Percentiles rank a stretch among this genome's conserved stretches.
phyloP scores from a whole-genome alignment of 1,140 invertebrate species.

The Eriosoma lanigerum region DNA sequence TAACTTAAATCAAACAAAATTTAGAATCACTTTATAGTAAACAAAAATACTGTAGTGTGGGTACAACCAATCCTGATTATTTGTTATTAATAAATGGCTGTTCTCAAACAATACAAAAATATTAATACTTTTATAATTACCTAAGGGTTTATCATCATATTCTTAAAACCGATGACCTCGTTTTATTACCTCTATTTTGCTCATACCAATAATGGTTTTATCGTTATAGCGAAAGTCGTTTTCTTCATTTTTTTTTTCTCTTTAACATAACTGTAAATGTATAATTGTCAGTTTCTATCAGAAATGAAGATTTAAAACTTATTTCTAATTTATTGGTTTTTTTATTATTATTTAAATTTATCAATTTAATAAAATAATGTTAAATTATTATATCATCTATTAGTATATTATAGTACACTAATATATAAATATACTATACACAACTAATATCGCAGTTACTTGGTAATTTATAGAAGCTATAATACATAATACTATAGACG shows the following conservation, averaged over 20 bases:
- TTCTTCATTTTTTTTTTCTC: neutral
- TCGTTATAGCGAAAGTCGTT: conserved; percentile 3
- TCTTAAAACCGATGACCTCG: neutral
- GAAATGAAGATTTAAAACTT: neutral
- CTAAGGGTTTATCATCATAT: neutral
- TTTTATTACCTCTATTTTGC: conserved; percentile 4
- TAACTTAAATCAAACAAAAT: neutral
- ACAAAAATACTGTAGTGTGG: no score
- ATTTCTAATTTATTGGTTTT: neutral
- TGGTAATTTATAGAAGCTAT: no score
- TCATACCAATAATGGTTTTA: neutral
- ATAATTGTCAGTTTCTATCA: neutral
- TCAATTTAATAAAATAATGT: no score
- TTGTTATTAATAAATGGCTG: no score
- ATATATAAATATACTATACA: no score
- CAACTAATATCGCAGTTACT: no score
- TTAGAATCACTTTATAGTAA: no score
- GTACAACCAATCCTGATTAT: neutral
- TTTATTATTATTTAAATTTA: neutral
- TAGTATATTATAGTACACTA: no score
- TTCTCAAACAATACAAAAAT: conserved; percentile 15
- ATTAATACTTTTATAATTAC: neutral
- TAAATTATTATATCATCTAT: no score
- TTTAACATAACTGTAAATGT: neutral
- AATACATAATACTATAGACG: no score